Percentiles rank a stretch among this genome's conserved stretches.
phyloP scores from a whole-genome alignment of 2,113 vertebrate genomes.

The Oreochromis tanganicae region DNA sequence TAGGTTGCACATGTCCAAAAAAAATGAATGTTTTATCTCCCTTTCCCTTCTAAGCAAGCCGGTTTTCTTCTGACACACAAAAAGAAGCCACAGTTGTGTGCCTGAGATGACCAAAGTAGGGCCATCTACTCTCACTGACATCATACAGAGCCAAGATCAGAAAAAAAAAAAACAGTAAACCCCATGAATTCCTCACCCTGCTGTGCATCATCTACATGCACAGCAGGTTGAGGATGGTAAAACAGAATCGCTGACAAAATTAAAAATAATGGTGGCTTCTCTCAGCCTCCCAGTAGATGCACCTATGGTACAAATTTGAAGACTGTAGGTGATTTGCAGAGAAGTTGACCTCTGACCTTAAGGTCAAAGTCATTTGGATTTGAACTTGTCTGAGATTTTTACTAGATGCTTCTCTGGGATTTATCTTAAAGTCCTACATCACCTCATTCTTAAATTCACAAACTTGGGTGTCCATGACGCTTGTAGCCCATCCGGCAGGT shows the following conservation, averaged over 20 bases:
- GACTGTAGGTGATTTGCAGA: rapidly evolving
- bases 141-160: neutral
- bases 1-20: neutral
- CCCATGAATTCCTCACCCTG: neutral
- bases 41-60: neutral
- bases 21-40: neutral
- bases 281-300: neutral
- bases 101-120: neutral
- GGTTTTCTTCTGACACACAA: neutral
- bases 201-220: neutral
- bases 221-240: rapidly evolving
- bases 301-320: neutral
- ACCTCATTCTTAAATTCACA: neutral
- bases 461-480: neutral
- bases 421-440: neutral
- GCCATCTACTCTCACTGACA: neutral
- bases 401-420: neutral
- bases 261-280: neutral
- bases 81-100: neutral
- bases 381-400: neutral
- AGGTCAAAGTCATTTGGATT: neutral
- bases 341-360: neutral
- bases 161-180: neutral
- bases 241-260: neutral
- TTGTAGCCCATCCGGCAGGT: neutral